Conservation (phyloP, 2,888 invertebrate species). For the Zonitis immaculata region DNA sequence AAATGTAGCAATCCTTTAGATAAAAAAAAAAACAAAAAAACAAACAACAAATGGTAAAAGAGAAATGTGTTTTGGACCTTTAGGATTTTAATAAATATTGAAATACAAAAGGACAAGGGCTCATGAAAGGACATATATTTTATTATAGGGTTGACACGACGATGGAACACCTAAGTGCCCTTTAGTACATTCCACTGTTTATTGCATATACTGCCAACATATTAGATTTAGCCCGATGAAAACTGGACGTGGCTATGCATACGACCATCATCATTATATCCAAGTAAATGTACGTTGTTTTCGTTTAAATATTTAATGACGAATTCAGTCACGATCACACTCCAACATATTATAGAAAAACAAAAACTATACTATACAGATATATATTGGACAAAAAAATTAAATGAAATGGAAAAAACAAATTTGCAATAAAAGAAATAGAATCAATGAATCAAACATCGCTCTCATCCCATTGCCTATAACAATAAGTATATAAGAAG, state of each 20-base stretch:
- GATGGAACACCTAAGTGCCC: conserved; percentile 14
- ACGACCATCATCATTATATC: conserved; percentile 36
- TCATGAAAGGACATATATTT: neutral
- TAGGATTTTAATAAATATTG: neutral
- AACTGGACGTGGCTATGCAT: conserved; percentile 33
- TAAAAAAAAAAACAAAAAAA: neutral
- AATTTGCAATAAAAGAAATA: neutral
- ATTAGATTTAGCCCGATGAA: conserved; percentile 28
- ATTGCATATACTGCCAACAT: conserved; percentile 34
- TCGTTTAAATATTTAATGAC: neutral
- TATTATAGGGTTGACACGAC: neutral
- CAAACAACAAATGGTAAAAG: neutral
- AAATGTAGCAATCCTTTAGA: neutral
- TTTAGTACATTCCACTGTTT: conserved; percentile 33
- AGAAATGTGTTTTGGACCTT: neutral
- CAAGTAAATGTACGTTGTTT: conserved; percentile 1
- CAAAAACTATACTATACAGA: no score
- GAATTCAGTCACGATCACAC: neutral
- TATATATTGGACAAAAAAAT: no score
- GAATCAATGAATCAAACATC: neutral
- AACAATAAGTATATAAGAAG: neutral
- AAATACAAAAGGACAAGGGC: neutral
- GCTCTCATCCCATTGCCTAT: neutral
- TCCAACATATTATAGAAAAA: neutral
- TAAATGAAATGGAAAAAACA: neutral